Evolutionary conservation across 1,140 invertebrate genomes (phyloP).

Genomic region (Eueides isabella): DNA sequence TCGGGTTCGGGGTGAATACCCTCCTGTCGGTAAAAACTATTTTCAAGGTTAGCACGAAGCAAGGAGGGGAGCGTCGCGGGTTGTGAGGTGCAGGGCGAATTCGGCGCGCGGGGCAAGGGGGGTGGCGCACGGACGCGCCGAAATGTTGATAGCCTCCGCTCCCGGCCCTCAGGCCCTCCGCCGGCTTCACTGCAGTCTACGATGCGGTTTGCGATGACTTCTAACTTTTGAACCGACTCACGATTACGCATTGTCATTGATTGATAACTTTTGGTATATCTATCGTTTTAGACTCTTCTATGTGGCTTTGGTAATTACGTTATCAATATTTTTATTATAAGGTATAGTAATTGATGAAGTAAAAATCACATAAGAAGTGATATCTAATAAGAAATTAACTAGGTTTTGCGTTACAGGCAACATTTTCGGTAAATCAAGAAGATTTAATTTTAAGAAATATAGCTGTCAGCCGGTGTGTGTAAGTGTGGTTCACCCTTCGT

Average conservation of each 20-base stretch:
- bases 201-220: constrained; percentile 43
- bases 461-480: not conserved
- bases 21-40: constrained; percentile 80
- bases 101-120: constrained; percentile 42
- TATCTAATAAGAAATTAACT: not conserved
- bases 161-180: constrained; percentile 45
- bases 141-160: constrained; percentile 76
- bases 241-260: constrained; percentile 21
- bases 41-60: constrained; percentile 77
- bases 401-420: not conserved
- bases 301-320: not conserved
- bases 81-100: constrained; percentile 61
- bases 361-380: not conserved
- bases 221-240: constrained; percentile 33
- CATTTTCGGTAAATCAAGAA: constrained; percentile 29
- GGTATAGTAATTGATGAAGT: not conserved
- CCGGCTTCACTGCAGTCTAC: constrained; percentile 47
- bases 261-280: constrained; percentile 13
- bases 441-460: constrained; percentile 20
- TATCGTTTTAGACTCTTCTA: not conserved
- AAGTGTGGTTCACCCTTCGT: constrained; percentile 64
- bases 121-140: constrained; percentile 69
- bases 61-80: constrained; percentile 73
- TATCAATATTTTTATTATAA: not conserved
- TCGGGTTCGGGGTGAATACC: constrained; percentile 81